Evolutionary conservation across 2,888 invertebrate species (phyloP).

Genomic region (Lapara coniferarum): DNA sequence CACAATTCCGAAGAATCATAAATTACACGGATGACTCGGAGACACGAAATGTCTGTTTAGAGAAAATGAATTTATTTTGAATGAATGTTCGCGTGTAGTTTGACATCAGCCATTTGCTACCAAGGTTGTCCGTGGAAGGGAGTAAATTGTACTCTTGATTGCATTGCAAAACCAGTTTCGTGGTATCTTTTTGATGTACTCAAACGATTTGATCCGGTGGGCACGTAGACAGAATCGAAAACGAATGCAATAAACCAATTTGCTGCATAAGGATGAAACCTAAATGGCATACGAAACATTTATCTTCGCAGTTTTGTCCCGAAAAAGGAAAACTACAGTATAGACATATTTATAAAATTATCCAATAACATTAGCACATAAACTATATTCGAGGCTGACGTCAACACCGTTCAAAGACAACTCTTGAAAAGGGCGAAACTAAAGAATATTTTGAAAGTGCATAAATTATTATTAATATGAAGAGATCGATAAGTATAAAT

Average conservation of each 20-base stretch:
- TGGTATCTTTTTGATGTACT: slow-evolving; percentile 31
- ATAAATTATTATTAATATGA: slow-evolving; percentile 23
- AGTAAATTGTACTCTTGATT: slow-evolving; percentile 15
- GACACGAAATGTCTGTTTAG: slow-evolving; percentile 54
- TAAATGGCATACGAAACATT: not conserved
- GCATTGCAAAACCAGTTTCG: slow-evolving; percentile 27
- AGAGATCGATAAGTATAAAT: slow-evolving; percentile 39
- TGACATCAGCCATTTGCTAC: slow-evolving; percentile 24
- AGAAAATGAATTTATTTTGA: slow-evolving; percentile 42
- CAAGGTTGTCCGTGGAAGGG: slow-evolving; percentile 19
- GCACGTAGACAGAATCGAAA: slow-evolving; percentile 3
- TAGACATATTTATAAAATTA: too few relatives aligned
- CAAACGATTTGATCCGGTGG: slow-evolving; percentile 34
- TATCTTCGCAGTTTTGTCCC: not conserved
- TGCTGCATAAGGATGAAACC: not conserved
- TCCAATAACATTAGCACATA: too few relatives aligned
- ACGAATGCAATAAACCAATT: not conserved
- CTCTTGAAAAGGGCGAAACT: not conserved
- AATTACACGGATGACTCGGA: slow-evolving; percentile 48
- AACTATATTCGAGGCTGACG: too few relatives aligned
- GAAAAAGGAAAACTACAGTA: too few relatives aligned
- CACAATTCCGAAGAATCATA: slow-evolving; percentile 49
- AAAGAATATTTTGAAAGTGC: not conserved
- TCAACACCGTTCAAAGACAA: not conserved
- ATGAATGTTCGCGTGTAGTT: slow-evolving; percentile 23